Conservation (phyloP, 1,140 invertebrate species). For the Tetragonula clypearis region DNA sequence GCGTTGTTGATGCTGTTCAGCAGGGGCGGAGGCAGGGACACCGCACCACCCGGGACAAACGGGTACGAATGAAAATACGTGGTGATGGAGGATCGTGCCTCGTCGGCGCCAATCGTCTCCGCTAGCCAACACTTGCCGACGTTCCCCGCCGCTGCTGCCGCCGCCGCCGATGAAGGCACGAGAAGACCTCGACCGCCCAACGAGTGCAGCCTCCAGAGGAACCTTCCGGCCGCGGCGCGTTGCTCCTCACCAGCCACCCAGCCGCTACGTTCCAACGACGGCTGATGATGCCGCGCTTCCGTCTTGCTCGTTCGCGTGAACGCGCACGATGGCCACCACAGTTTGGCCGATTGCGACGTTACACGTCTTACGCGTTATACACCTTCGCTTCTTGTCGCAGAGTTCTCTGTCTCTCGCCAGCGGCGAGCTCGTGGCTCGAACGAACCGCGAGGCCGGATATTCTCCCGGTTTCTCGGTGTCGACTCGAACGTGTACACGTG, state of each 20-base stretch:
- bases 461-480: background rate
- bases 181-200: conserved; percentile 55
- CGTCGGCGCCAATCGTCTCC: conserved; percentile 68
- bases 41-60: conserved; percentile 80
- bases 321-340: conserved; percentile 63
- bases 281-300: conserved; percentile 60
- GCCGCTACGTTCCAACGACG: conserved; percentile 55
- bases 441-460: conserved; percentile 35
- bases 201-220: conserved; percentile 61
- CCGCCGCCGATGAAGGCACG: background rate
- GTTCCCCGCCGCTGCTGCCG: too few relatives aligned
- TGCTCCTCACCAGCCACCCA: conserved; percentile 48
- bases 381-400: too few relatives aligned
- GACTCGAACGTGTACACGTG: background rate
- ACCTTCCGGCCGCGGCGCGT: conserved; percentile 30
- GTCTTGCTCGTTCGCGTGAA: conserved; percentile 51
- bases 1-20: conserved; percentile 66
- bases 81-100: conserved; percentile 77
- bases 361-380: too few relatives aligned
- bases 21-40: conserved; percentile 75
- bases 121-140: conserved; percentile 64
- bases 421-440: background rate
- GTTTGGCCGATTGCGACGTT: conserved; percentile 36
- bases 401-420: background rate
- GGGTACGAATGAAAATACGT: conserved; percentile 82